Evolutionary conservation across 2,113 vertebrate genomes (phyloP).

Genomic region (Morone chrysops): DNA sequence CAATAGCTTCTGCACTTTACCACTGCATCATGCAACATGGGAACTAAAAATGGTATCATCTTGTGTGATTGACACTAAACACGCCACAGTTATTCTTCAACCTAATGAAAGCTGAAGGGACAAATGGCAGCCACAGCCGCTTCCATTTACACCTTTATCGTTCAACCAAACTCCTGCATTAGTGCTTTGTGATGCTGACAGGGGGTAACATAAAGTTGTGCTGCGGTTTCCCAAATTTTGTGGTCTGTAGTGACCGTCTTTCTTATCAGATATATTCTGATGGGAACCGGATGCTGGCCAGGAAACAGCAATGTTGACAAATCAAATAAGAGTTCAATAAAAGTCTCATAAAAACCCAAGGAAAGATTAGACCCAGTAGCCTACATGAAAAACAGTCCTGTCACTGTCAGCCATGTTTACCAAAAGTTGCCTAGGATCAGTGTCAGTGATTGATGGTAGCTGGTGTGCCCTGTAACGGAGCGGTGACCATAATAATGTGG

Average conservation of each 20-base stretch:
- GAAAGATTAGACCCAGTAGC: background rate
- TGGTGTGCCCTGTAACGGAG: too few relatives aligned
- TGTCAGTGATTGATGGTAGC: background rate
- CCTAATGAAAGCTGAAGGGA: background rate
- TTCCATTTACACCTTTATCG: background rate
- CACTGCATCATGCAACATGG: too few relatives aligned
- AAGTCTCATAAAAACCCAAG: constrained; percentile 22
- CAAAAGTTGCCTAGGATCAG: background rate
- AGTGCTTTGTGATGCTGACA: background rate
- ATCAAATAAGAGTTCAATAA: constrained; percentile 28
- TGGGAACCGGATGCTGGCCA: constrained; percentile 19
- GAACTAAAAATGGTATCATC: background rate
- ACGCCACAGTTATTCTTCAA: background rate
- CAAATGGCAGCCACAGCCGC: background rate
- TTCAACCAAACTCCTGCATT: background rate
- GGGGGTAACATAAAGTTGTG: background rate
- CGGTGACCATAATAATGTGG: too few relatives aligned
- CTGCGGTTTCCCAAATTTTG: background rate
- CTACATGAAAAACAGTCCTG: background rate
- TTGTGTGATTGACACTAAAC: background rate
- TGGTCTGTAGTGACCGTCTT: background rate
- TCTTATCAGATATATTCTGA: constrained; percentile 7
- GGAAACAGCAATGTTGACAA: constrained; percentile 19
- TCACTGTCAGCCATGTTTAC: background rate
- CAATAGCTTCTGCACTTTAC: background rate